These are phyloP conservation scores for Hydrochoerus hydrochaeris DNA, from an alignment of 2,113 vertebrate species.

Conservation along the genomic window DNA sequence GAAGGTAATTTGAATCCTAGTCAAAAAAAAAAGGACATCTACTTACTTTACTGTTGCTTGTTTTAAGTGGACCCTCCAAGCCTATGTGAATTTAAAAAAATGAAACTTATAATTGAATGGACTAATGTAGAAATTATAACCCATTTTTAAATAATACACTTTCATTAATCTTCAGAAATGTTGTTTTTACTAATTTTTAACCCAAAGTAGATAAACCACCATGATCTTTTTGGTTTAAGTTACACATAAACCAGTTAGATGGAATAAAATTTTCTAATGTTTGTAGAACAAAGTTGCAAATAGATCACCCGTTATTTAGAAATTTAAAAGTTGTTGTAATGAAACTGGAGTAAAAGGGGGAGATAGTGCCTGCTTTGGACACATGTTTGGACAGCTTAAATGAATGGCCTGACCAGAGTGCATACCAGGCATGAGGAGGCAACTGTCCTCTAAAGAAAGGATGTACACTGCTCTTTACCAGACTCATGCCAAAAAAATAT, in stretches of 20 bases:
- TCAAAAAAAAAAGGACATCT: constrained; percentile 23
- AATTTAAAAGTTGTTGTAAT: not conserved
- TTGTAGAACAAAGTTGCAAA: constrained; percentile 24
- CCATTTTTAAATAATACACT: constrained; percentile 9
- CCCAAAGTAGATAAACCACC: not conserved
- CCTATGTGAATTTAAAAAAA: constrained; percentile 28
- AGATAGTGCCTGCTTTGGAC: not conserved
- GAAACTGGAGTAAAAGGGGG: not conserved
- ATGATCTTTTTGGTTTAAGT: not conserved
- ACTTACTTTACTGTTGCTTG: constrained; percentile 5
- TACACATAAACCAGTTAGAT: not conserved
- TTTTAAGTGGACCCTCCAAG: constrained; percentile 8
- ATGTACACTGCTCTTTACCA: not conserved
- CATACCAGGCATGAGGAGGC: not conserved
- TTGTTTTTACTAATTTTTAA: not conserved
- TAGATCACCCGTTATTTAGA: not conserved
- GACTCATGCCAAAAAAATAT: not conserved
- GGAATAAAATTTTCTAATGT: not conserved
- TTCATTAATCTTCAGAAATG: not conserved
- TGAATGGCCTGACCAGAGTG: not conserved
- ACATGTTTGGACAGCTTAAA: not conserved
- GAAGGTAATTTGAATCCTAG: constrained; percentile 40
- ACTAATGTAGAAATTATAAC: not conserved
- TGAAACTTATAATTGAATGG: not conserved
- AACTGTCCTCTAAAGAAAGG: not conserved